Base-by-base conservation (phyloP, 2,888 invertebrate genomes). In the Brenthis hecate region DNA sequence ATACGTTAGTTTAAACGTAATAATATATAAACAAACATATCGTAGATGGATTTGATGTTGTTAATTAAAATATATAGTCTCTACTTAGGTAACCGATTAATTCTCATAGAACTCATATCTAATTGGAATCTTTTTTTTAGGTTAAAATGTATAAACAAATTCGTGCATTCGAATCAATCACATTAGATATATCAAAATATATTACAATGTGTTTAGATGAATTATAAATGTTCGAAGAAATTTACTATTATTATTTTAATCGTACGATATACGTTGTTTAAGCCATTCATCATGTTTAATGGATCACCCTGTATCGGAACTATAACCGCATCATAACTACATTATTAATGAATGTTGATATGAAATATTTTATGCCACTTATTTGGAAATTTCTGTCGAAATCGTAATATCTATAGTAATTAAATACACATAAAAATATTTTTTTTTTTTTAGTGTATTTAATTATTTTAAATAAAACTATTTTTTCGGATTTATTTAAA, bases 201-300 rank as follows among this genome's bases (percentile, higher is more conserved):
- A 56, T 36, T 36, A 36, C 5, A 16, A 19, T 28, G 13, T 2
- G 50, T 23, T 28, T 16, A 48, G 13, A 60, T 60, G 50, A 28
- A 48, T 43, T 28, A 23, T 28, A 5, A 32, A 16, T 50, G 13
- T 48, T 13, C 11, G n/a, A 60, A 54, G 54, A 66, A 63, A 56
- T 70, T 62, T 60, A 50, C 16, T 69, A 70, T 61, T 68, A 65
- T 68, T 56, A 57, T 65, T 65, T 56, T 66, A 28, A 58, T 58
- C 16, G 32, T 47, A 58, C 36, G 1, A 28, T 60, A 13, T 60
- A 32, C n/a, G 32, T 23, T 60, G 23, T 68, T 63, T 68, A 54
- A 65, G 19, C 68, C 60, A 69, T 68, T 66, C 28, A 65, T 64
- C 67, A 70, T 64, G 43, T 60, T 47, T 67, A 67, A 51, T 58